Base-by-base conservation (phyloP, 2,113 vertebrate genomes). In the Albula goreensis region DNA sequence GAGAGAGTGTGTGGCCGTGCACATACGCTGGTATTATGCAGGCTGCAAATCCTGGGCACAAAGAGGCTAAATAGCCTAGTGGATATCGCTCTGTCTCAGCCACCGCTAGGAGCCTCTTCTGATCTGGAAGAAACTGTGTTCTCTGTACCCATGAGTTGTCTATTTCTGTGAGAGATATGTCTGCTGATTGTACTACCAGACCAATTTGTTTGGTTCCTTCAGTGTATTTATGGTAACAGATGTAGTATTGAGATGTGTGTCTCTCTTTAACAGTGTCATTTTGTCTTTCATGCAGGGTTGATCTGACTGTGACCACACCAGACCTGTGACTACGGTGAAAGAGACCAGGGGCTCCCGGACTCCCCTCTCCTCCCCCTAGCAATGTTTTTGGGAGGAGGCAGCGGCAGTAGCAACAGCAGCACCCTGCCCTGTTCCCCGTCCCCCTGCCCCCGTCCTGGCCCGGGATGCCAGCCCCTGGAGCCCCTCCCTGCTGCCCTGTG, bases 391-490 rank as follows among this genome's bases (percentile, higher is more conserved):
- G 92, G 70, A 19, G 60, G 86, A 90, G 89, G 89, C 85, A 86
- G 90, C 91, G 86, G 89, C 91, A 89, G 53, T 88, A 88, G 86
- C 88, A 90, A 89, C 91, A 89, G 53, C 88, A 88, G 86, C 88
- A 90, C 82, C 63, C 89, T 87, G 89, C 88, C 89, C 86, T 86
- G 90, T 90, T 87, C 82, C 88, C 90, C 89, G 88, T 90, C 90
- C 88, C 88, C 88, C 85, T 88, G 84, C 89, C 80, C 50, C 56
- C 85, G 87, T 84, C 90, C 91, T 81, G 88, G n/a, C 66, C 93
- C 93, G 95, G 94, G 91, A 95, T 93, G 94, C 92, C 89, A 86
- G 83, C 80, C 88, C 89, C 85, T 88, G 89, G 91, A 85, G 87
- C 81, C 84, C 88, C 49, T 86, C 5, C 80, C 88, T 74, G 52